Conservation (phyloP, 2,797 vertebrate genomes). For the Gephyroberyx darwinii region DNA sequence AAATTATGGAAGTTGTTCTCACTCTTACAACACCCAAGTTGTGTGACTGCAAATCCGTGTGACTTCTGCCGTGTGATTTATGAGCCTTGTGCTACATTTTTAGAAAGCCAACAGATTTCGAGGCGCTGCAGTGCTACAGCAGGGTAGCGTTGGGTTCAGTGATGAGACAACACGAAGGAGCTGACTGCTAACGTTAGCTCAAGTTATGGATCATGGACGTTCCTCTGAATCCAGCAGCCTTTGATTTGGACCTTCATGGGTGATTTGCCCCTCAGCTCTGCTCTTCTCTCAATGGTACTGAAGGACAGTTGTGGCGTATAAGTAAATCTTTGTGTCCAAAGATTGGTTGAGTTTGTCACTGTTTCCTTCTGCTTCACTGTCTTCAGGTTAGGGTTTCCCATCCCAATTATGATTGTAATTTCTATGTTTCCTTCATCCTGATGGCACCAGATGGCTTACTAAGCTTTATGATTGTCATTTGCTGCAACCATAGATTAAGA, state of each 20-base stretch:
- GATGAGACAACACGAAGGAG: not conserved
- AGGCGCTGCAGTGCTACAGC: not conserved
- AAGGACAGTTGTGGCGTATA: too few species aligned
- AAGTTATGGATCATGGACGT: not conserved
- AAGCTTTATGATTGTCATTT: too few species aligned
- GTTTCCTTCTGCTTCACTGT: too few species aligned
- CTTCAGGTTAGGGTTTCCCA: too few species aligned
- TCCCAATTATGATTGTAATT: too few species aligned
- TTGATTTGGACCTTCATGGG: too few species aligned
- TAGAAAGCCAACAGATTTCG: not conserved
- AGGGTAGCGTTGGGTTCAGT: too few species aligned
- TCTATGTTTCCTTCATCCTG: too few species aligned
- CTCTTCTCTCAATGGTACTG: not conserved
- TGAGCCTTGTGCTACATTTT: not conserved
- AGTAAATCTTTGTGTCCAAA: too few species aligned
- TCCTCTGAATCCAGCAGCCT: not conserved
- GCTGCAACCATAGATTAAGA: too few species aligned
- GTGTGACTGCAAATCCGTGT: not conserved
- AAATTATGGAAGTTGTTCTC: not conserved
- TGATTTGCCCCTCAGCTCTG: slow-evolving; percentile 4
- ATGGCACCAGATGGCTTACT: too few species aligned
- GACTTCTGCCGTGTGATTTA: slow-evolving; percentile 3
- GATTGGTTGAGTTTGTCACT: too few species aligned
- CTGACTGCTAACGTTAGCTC: not conserved
- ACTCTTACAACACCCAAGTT: not conserved